These are phyloP conservation scores for Apostichopus californicus DNA, from an alignment of 35 echinoderm and acorn worm species.

Conservation along the genomic window DNA sequence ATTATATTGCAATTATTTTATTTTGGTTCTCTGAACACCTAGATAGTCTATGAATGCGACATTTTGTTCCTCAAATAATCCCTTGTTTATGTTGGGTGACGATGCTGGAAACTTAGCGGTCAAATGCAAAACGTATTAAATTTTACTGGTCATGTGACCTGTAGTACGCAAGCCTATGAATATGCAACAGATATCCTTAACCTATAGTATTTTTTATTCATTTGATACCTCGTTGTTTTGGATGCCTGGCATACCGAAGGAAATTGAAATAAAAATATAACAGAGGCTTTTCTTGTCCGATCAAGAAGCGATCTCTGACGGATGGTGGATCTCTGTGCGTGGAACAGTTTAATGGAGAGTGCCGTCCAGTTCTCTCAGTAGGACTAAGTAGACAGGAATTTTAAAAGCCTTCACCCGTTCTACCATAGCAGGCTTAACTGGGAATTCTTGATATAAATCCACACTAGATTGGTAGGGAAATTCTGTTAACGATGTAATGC, in stretches of 20 bases:
- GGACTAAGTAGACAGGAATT: slow-evolving; percentile 5
- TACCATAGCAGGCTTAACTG: not conserved
- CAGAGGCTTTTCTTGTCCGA: not conserved
- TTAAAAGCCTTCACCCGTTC: not conserved
- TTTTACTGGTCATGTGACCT: too few species aligned
- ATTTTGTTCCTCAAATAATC: too few species aligned
- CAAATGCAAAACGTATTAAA: too few species aligned
- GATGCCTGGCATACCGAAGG: slow-evolving; percentile 2
- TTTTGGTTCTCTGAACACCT: too few species aligned
- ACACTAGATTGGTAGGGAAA: not conserved
- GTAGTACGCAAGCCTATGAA: too few species aligned
- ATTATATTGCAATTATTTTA: too few species aligned
- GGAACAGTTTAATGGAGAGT: slow-evolving; percentile 19
- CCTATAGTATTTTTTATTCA: not conserved
- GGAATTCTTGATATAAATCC: not conserved
- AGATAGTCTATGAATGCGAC: too few species aligned
- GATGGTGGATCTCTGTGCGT: not conserved
- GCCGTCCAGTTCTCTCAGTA: not conserved
- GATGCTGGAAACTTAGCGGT: too few species aligned
- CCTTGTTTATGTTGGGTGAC: too few species aligned
- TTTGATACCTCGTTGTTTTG: not conserved
- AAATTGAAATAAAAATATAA: slow-evolving; percentile 33
- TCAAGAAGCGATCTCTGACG: not conserved
- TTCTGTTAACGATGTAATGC: not conserved
- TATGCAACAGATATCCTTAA: not conserved